These are phyloP conservation scores for Mycalesis mineus DNA, from an alignment of 2,888 invertebrate genomes.

Conservation along the genomic window DNA sequence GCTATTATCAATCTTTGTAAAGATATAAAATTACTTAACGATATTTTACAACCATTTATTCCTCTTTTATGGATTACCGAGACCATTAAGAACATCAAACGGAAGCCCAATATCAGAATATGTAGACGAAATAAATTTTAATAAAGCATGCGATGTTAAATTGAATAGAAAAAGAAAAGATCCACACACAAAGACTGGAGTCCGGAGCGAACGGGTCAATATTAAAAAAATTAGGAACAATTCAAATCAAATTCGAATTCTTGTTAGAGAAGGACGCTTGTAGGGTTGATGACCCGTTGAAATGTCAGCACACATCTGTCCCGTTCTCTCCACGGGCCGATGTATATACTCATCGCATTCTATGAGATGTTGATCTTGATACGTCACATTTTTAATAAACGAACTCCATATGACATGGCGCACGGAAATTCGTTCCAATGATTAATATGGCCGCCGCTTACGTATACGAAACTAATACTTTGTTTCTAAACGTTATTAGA, in stretches of 20 bases:
- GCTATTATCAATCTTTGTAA: slow-evolving; percentile 56
- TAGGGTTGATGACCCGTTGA: slow-evolving; percentile 78
- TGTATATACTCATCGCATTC: slow-evolving; percentile 56
- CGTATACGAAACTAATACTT: slow-evolving; percentile 70
- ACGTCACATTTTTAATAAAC: slow-evolving; percentile 79
- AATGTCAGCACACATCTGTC: slow-evolving; percentile 70
- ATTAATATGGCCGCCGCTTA: slow-evolving; percentile 72
- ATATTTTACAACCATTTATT: slow-evolving; percentile 54
- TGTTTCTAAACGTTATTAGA: slow-evolving; percentile 76
- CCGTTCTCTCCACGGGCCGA: slow-evolving; percentile 48
- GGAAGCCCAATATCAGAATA: slow-evolving; percentile 58
- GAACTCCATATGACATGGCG: slow-evolving; percentile 75
- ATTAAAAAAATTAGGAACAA: slow-evolving; percentile 77
- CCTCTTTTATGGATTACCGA: slow-evolving; percentile 51
- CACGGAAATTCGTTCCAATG: slow-evolving; percentile 77
- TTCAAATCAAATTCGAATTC: slow-evolving; percentile 76
- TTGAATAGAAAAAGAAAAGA: slow-evolving; percentile 37
- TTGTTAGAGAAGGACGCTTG: slow-evolving; percentile 75
- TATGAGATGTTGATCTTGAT: slow-evolving; percentile 77
- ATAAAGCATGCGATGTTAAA: slow-evolving; percentile 58
- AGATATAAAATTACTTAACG: slow-evolving; percentile 55
- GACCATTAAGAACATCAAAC: slow-evolving; percentile 63
- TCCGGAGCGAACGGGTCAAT: slow-evolving; percentile 59
- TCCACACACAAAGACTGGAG: slow-evolving; percentile 50
- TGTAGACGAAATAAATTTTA: slow-evolving; percentile 60